Base-by-base conservation (phyloP, 2,888 invertebrate genomes). In the Melangyna quadrimaculata region DNA sequence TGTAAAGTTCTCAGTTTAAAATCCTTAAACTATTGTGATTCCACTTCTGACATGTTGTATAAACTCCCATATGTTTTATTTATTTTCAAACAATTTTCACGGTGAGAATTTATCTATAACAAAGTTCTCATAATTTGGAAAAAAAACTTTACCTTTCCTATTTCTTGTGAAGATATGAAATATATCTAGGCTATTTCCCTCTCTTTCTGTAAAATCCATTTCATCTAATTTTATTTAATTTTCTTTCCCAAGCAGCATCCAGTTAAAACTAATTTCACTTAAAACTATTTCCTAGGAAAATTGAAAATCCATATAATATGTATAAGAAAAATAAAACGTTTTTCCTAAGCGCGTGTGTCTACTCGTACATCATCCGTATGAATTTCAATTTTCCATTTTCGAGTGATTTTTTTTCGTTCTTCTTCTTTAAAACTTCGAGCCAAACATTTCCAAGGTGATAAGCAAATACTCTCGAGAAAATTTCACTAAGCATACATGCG, bases 401-500 rank as follows among this genome's bases (percentile, higher is more conserved):
- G 29, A 48, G 19, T 14, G 65, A 65, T 17, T 27, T 24, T 51
- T 51, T 24, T 27, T n/a, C n/a, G 12, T 32, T 22, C 3, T 5
- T n/a, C 32, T 32, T 14, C 24, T 32, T 69, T 24, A 27, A 12
- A 67, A 48, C 27, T 32, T 45, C 29, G 4, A 32, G 22, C 3
- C 19, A 37, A 70, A 55, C 27, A 70, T 51, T 70, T 53, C 35
- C 55, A 72, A 67, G 71, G 35, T 67, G 67, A 32, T 45, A 57
- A 57, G 75, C 57, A 71, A 81, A 67, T 71, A 55, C 37, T 61
- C 14, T 17, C 37, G 59, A 67, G 67, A 61, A 40, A 29, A 45
- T 29, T 63, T 19, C 17, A 32, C 19, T 72, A 77, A 77, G 59
- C 71, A 81, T 71, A 81, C 59, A 71, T 65, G 81, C 69, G 75